Base-by-base conservation (phyloP, 2,888 invertebrate species). In the Trissonchulus latispiculum region DNA sequence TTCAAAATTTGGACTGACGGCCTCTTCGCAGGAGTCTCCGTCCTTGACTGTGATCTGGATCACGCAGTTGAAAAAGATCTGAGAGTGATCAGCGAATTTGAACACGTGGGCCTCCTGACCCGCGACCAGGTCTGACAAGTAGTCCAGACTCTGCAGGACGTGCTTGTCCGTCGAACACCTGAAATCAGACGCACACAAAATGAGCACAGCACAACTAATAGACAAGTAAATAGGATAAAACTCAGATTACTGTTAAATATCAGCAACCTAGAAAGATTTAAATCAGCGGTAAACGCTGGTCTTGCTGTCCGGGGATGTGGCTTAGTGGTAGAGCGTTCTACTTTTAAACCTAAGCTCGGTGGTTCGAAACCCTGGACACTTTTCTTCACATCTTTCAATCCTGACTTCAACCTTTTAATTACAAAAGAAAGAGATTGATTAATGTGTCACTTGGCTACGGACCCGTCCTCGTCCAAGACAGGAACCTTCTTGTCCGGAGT, bases 11-110 rank as follows among this genome's bases (percentile, higher is more conserved):
- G 62, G 0, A 71, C 75, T 67, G 72, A 79, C 79, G 74, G 78
- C 76, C 29, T 73, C 75, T 3, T 73, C 35, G 74, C 79, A 79
- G 61, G 75, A 75, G 33, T 74, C 71, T n/a, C 72, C 73, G 71
- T 81, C 80, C 69, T 79, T 80, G 66, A 81, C 76, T 18, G 80
- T 78, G 71, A 81, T 75, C 31, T 79, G 80, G 37, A 81, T 79
- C 74, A 82, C 81, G 73, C 81, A 81, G 64, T 82, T 81, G 76
- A 82, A 81, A 73, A 81, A 80, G 1, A 81, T 74, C 1, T 80
- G 78, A 15, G 79, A 77, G 71, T 79, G 78, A 74, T 81, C 81
- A 31, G 81, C 81, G 73, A 81, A 81, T 73, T 72, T 73, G 28
- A 73, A 37, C 18, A 75, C 78, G 29, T 78, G 79, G 1, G 80